A percentile compares a stretch with the other conserved stretches of the same genome.
Conservation (phyloP, 2,797 vertebrate genomes). For the Phylloscopus collybita region DNA sequence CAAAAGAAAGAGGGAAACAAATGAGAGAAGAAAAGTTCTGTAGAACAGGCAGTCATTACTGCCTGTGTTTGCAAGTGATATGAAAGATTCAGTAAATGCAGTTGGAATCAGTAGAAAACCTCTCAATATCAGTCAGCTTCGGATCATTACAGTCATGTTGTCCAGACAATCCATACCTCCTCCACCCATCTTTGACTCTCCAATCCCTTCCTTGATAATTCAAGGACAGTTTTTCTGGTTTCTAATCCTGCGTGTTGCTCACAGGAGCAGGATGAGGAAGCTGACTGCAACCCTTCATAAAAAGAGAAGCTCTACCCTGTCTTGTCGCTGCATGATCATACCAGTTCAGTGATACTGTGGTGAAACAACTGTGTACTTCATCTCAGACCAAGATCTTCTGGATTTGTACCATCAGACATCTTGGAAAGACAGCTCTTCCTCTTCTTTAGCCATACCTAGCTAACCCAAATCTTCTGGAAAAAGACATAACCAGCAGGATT, state of each 20-base stretch:
- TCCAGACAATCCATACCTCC: not conserved
- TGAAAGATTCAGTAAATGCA: not conserved
- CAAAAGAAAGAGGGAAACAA: not conserved
- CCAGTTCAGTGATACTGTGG: not conserved
- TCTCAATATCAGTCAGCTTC: not conserved
- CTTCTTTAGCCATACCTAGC: not conserved
- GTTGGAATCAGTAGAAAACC: not conserved
- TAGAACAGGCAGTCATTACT: not conserved
- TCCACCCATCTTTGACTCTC: not conserved
- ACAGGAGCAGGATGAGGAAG: not conserved
- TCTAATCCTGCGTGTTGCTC: conserved; percentile 10
- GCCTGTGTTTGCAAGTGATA: not conserved
- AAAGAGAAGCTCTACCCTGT: not conserved
- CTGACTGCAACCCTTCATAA: not conserved
- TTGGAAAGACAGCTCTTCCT: not conserved
- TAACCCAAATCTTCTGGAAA: not conserved
- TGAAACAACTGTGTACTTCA: not conserved
- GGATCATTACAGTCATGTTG: not conserved
- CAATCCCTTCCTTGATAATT: not conserved
- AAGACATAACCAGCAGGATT: not conserved
- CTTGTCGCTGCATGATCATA: rapidly evolving
- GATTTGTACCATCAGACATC: not conserved
- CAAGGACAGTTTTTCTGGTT: not conserved
- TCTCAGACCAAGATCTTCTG: not conserved
- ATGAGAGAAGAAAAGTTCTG: not conserved